Evolutionary conservation across 1,140 invertebrate species (phyloP), one percentile per base, ranked within the genome.

Genomic region (Maconellicoccus hirsutus): DNA sequence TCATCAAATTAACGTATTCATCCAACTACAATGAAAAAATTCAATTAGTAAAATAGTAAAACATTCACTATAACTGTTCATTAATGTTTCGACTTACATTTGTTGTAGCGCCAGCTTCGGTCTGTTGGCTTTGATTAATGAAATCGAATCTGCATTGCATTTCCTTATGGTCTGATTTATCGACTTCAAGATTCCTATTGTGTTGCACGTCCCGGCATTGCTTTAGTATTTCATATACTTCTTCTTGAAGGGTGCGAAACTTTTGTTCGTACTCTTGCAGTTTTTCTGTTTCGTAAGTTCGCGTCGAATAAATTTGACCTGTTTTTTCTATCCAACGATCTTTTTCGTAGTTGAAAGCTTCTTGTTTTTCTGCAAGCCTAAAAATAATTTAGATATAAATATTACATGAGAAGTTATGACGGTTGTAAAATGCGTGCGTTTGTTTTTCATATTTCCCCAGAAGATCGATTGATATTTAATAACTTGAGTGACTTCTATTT

Each of bases 71-170:
- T 22, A 6, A 66, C 22, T 25, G 42, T 52, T 8, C 10, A 16
- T 38, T 38, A 38, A 7, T 38, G 33, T 38, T 38, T 38, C 14
- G n/a, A 61, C 61, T 66, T 66, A 66, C 61, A 23, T 66, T 66
- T 25, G 25, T 8, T 12, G 19, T 25, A 25, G 22, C 25, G 22
- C 4, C 4, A 16, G 21, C 4, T 66, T 66, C 61, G 22, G 61
- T 66, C 22, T 66, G 61, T 26, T 66, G 61, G 25, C 61, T 66
- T 66, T 66, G 61, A 66, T 66, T 66, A 14, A 23, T 25, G 10
- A 66, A 23, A 19, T 66, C 61, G 61, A 66, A 66, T 16, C 22
- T 14, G 19, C 61, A 66, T 26, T 66, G 61, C 6, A 66, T 66
- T 66, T 66, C 61, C 10, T 26, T 23, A 66, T 66, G 22, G 19